Evolutionary conservation across 2,797 vertebrate genomes (phyloP).

Genomic region (Lagodon rhomboides): DNA sequence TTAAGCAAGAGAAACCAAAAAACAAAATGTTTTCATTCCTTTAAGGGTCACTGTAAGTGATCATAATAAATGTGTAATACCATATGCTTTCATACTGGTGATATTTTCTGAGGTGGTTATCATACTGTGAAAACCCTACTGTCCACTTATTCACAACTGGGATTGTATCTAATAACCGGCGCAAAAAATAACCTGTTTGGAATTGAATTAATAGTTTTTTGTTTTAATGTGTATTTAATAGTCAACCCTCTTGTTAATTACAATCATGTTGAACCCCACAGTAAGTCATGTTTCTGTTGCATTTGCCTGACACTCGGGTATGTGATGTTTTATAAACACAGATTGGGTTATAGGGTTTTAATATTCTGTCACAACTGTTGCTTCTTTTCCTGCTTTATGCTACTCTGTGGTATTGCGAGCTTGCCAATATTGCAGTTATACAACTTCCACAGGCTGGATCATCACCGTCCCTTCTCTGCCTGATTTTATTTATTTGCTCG

Average conservation of each 20-base stretch:
- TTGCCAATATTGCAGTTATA: slow-evolving; percentile 45
- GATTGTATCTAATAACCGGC: too few relatives aligned
- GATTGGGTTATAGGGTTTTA: slow-evolving; percentile 1
- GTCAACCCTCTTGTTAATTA: background rate
- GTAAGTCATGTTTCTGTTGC: slow-evolving; percentile 7
- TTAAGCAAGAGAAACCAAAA: too few relatives aligned
- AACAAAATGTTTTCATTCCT: too few relatives aligned
- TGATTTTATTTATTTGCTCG: slow-evolving; percentile 68
- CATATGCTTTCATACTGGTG: too few relatives aligned
- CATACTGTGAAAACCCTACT: too few relatives aligned
- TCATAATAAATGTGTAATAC: too few relatives aligned
- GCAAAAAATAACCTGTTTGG: too few relatives aligned
- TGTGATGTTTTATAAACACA: slow-evolving; percentile 16
- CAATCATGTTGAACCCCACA: background rate
- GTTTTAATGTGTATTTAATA: background rate
- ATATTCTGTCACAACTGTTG: slow-evolving; percentile 8
- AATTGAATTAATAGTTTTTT: background rate
- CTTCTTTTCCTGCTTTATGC: slow-evolving; percentile 32
- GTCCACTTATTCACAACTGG: too few relatives aligned
- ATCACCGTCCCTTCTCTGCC: slow-evolving; percentile 55
- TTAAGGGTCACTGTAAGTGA: too few relatives aligned
- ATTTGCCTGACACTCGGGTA: background rate
- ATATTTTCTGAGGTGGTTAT: too few relatives aligned
- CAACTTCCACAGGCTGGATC: slow-evolving; percentile 46
- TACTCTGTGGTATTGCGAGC: slow-evolving; percentile 39